Conservation (phyloP, 2,888 invertebrate species). For the Epinotia demarniana region DNA sequence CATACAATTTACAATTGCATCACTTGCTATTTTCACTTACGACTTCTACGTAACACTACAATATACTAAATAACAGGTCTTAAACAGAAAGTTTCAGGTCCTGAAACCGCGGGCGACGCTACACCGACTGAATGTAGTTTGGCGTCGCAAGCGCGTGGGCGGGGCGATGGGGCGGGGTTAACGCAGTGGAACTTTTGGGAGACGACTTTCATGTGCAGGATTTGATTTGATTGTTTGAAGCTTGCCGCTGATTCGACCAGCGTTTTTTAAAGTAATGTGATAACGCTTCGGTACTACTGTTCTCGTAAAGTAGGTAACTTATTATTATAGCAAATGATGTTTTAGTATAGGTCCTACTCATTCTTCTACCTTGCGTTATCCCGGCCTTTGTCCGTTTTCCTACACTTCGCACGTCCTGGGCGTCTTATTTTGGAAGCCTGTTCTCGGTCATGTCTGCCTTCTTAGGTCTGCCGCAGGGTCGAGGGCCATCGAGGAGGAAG, state of each 20-base stretch:
- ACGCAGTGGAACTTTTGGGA: slow-evolving; percentile 5
- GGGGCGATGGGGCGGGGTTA: slow-evolving; percentile 42
- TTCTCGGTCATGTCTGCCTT: too few species aligned
- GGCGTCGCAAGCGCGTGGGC: slow-evolving; percentile 18
- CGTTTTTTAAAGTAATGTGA: neutral
- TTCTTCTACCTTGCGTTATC: too few species aligned
- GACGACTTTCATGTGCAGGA: neutral
- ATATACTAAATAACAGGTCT: neutral
- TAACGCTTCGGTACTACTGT: too few species aligned
- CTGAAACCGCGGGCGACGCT: slow-evolving; percentile 32
- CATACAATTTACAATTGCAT: neutral
- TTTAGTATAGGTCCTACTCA: too few species aligned
- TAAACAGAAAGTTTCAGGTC: slow-evolving; percentile 10
- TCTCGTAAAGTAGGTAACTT: too few species aligned
- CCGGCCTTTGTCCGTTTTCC: too few species aligned
- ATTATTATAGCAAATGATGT: too few species aligned
- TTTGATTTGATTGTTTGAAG: neutral
- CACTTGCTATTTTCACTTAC: neutral
- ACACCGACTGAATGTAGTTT: slow-evolving; percentile 19
- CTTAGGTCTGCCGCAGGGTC: too few species aligned
- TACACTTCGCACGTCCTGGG: too few species aligned
- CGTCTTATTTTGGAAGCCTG: too few species aligned
- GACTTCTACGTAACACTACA: neutral
- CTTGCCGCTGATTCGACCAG: neutral
- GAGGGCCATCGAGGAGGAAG: too few species aligned